Evolutionary conservation across 2,888 invertebrate species (phyloP).

Genomic region (Carterocephalus palaemon): DNA sequence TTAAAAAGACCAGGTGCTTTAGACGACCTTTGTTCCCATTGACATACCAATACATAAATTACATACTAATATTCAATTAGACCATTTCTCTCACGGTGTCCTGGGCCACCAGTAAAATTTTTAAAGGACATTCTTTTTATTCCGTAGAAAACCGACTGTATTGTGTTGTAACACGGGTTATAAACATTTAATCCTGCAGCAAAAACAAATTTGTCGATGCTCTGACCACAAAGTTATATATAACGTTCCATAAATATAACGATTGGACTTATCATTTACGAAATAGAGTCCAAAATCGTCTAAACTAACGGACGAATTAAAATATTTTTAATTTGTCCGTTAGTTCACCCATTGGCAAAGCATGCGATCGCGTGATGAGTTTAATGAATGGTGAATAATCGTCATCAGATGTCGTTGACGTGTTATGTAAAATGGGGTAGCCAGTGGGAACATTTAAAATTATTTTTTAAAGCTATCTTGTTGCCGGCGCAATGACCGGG

Average conservation of each 20-base stretch:
- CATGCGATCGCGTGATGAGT: conserved; percentile 64
- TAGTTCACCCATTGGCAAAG: conserved; percentile 51
- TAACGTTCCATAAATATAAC: background rate
- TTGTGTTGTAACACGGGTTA: background rate
- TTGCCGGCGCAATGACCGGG: no score
- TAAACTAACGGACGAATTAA: background rate
- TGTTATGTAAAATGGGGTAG: conserved; percentile 37
- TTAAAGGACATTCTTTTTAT: no score
- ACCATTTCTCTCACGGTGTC: conserved; percentile 67
- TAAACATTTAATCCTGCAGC: background rate
- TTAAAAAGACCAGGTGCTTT: conserved; percentile 54
- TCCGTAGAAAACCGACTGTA: conserved; percentile 24
- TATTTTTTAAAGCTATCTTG: conserved; percentile 4
- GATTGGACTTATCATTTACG: background rate
- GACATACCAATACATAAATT: conserved; percentile 48
- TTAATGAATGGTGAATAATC: conserved; percentile 60
- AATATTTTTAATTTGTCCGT: conserved; percentile 1
- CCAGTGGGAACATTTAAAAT: conserved; percentile 43
- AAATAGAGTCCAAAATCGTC: conserved; percentile 29
- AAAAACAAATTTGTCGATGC: background rate
- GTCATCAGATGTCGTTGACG: conserved; percentile 60
- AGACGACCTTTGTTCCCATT: conserved; percentile 48
- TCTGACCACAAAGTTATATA: conserved; percentile 16
- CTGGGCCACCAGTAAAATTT: conserved; percentile 21
- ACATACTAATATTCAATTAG: conserved; percentile 72